Evolutionary conservation across 1,140 invertebrate genomes (phyloP).

Genomic region (Harlomillsia oculata): DNA sequence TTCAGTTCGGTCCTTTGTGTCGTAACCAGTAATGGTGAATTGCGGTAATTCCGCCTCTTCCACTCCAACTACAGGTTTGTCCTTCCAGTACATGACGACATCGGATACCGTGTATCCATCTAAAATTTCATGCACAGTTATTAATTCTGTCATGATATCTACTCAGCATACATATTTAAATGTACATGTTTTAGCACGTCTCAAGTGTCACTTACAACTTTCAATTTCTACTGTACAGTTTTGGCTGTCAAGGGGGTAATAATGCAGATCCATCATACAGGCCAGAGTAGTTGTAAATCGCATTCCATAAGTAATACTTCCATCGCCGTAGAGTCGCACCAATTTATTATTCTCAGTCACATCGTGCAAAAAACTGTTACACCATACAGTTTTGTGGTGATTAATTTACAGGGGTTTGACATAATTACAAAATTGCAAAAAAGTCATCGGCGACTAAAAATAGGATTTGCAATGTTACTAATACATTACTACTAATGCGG

Average conservation of each 20-base stretch:
- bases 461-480: background rate
- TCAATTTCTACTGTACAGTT: conserved; percentile 99
- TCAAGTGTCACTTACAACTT: conserved; percentile 67
- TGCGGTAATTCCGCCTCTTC: conserved; percentile 90
- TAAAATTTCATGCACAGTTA: conserved; percentile 41
- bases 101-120: conserved; percentile 95
- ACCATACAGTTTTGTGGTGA: too few species aligned
- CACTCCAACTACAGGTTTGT: conserved; percentile 80
- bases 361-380: conserved; percentile 84
- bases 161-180: too few species aligned
- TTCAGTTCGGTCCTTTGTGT: conserved; percentile 85
- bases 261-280: conserved; percentile 99
- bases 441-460: background rate
- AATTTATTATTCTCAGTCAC: conserved; percentile 97
- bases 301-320: conserved; percentile 94
- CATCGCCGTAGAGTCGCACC: conserved; percentile 81
- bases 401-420: background rate
- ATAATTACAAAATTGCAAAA: background rate
- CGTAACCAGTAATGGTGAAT: conserved; percentile 89
- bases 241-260: conserved; percentile 81
- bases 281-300: conserved; percentile 94
- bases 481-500: background rate
- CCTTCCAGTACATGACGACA: conserved; percentile 91
- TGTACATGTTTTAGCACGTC: too few species aligned
- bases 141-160: too few species aligned